A percentile compares a stretch with the other conserved stretches of the same genome.
These are phyloP conservation scores for Argya squamiceps DNA, from an alignment of 2,797 vertebrate species.

Conservation along the genomic window DNA sequence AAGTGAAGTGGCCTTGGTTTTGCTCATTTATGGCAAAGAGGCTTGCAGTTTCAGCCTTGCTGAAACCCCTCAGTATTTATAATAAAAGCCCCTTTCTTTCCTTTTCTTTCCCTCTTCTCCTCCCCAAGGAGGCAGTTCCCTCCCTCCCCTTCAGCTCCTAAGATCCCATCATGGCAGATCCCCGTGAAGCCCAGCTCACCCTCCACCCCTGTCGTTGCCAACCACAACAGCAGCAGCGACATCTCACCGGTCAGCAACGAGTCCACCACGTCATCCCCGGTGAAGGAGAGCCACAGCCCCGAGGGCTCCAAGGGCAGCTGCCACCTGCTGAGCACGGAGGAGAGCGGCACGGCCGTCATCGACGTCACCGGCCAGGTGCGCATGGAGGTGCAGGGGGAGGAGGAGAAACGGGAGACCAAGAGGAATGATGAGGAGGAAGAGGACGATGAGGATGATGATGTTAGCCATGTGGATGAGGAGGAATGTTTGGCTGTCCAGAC, in stretches of 20 bases:
- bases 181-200: slow-evolving; percentile 86
- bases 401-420: slow-evolving; percentile 82
- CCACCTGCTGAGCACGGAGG: slow-evolving; percentile 77
- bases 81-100: slow-evolving; percentile 36
- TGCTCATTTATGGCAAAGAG: slow-evolving; percentile 24
- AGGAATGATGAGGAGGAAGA: slow-evolving; percentile 81
- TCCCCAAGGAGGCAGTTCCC: slow-evolving; percentile 91
- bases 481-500: slow-evolving; percentile 87
- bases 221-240: slow-evolving; percentile 97
- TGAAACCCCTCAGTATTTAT: not conserved
- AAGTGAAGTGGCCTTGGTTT: slow-evolving; percentile 11
- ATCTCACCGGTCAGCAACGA: slow-evolving; percentile 96
- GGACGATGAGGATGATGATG: slow-evolving; percentile 83
- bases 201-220: slow-evolving; percentile 77
- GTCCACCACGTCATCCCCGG: slow-evolving; percentile 85
- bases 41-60: not conserved
- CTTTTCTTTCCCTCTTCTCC: not conserved
- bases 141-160: slow-evolving; percentile 89
- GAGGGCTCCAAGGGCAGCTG: slow-evolving; percentile 81
- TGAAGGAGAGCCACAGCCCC: slow-evolving; percentile 87
- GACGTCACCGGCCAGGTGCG: slow-evolving; percentile 89
- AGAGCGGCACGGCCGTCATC: slow-evolving; percentile 68
- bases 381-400: slow-evolving; percentile 94
- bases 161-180: slow-evolving; percentile 97
- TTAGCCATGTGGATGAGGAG: slow-evolving; percentile 81